A percentile compares a stretch with the other conserved stretches of the same genome.
phyloP scores from a whole-genome alignment of 92 coral and sea anemone species.

The Zoanthus sociatus region DNA sequence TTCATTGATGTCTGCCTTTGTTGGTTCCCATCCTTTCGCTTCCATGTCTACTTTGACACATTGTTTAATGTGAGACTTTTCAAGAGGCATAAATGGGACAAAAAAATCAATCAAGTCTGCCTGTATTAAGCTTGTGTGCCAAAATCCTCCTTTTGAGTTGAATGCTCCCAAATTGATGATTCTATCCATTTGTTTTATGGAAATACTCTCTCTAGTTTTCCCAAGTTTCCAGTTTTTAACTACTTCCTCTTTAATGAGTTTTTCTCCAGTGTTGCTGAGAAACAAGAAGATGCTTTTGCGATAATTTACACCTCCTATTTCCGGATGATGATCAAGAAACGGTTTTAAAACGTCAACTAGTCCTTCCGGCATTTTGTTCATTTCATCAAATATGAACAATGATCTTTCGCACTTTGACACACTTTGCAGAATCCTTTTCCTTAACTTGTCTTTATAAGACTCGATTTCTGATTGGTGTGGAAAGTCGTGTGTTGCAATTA shows the following conservation, averaged over 20 bases:
- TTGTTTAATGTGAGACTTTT: slow-evolving; percentile 80
- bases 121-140: slow-evolving; percentile 91
- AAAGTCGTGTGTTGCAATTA: slow-evolving; percentile 87
- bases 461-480: slow-evolving; percentile 75
- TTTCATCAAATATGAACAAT: slow-evolving; percentile 92
- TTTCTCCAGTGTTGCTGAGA: slow-evolving; percentile 90
- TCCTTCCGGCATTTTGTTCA: slow-evolving; percentile 93
- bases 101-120: slow-evolving; percentile 83
- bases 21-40: slow-evolving; percentile 47
- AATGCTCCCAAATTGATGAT: slow-evolving; percentile 83
- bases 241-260: slow-evolving; percentile 74
- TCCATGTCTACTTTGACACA: slow-evolving; percentile 81
- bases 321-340: slow-evolving; percentile 79
- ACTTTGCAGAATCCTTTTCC: slow-evolving; percentile 60
- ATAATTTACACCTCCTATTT: slow-evolving; percentile 77
- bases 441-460: slow-evolving; percentile 65
- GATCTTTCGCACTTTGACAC: slow-evolving; percentile 77
- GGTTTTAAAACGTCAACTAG: slow-evolving; percentile 89
- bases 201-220: slow-evolving; percentile 68
- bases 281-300: slow-evolving; percentile 85
- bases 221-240: slow-evolving; percentile 82
- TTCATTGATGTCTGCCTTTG: slow-evolving; percentile 60
- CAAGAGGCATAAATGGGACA: slow-evolving; percentile 89
- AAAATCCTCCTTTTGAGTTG: slow-evolving; percentile 81
- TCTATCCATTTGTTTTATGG: slow-evolving; percentile 83